A percentile compares a stretch with the other conserved stretches of the same genome.
Conservation (phyloP, 2,888 invertebrate genomes). For the Agrotis clavis region DNA sequence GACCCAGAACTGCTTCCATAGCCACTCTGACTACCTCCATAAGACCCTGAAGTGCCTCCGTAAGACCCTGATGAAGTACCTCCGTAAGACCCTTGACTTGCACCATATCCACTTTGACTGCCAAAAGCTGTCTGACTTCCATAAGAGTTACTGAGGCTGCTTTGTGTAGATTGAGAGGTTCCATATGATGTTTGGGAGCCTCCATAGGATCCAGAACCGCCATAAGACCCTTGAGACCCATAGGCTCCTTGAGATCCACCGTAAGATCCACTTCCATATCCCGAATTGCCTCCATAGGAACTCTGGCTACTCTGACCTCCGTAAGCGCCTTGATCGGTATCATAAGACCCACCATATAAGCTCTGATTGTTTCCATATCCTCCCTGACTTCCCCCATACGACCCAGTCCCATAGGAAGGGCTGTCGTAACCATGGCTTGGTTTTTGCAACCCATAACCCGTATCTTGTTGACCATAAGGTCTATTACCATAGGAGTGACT, state of each 20-base stretch:
- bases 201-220: slow-evolving; percentile 40
- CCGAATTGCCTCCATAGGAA: slow-evolving; percentile 32
- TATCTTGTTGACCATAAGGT: slow-evolving; percentile 34
- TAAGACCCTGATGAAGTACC: slow-evolving; percentile 35
- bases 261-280: slow-evolving; percentile 34
- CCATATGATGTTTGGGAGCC: slow-evolving; percentile 40
- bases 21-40: slow-evolving; percentile 24
- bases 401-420: slow-evolving; percentile 35
- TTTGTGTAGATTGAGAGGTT: slow-evolving; percentile 35
- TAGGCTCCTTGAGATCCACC: slow-evolving; percentile 22
- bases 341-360: slow-evolving; percentile 44
- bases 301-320: slow-evolving; percentile 33
- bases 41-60: slow-evolving; percentile 29
- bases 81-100: slow-evolving; percentile 28
- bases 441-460: slow-evolving; percentile 49
- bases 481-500: slow-evolving; percentile 31
- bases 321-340: slow-evolving; percentile 33
- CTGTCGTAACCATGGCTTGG: slow-evolving; percentile 42
- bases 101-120: slow-evolving; percentile 43
- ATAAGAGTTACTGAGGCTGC: slow-evolving; percentile 21
- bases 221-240: slow-evolving; percentile 45
- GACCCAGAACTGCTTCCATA: slow-evolving; percentile 43
- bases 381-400: slow-evolving; percentile 38
- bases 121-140: slow-evolving; percentile 27
- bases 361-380: slow-evolving; percentile 39